Evolutionary conservation across 2,113 vertebrate genomes (phyloP).

Genomic region (Nothoprocta perdicaria): DNA sequence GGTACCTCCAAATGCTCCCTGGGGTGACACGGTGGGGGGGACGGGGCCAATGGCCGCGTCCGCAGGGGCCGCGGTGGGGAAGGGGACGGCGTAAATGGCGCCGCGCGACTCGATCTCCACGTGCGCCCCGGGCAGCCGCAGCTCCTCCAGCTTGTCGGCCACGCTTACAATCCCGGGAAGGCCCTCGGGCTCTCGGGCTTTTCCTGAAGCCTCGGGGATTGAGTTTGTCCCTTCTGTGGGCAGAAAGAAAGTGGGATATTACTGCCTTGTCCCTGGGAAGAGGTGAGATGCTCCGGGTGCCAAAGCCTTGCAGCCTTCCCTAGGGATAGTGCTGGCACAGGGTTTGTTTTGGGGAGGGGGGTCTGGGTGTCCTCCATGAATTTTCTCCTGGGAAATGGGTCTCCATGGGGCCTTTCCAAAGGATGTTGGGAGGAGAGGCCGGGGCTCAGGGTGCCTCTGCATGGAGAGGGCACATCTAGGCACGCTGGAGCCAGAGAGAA

Average conservation of each 20-base stretch:
- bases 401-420: neutral
- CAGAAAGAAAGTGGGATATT: constrained; percentile 70
- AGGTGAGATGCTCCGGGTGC: neutral
- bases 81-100: constrained; percentile 80
- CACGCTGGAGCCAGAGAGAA: neutral
- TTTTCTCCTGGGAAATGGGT: neutral
- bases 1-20: neutral
- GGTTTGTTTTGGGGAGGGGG: neutral
- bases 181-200: constrained; percentile 74
- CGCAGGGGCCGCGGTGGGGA: constrained; percentile 61
- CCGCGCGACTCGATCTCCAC: constrained; percentile 82
- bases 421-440: too few relatives aligned
- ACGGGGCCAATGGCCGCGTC: neutral
- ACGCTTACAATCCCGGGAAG: constrained; percentile 81
- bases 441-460: too few relatives aligned
- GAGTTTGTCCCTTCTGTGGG: constrained; percentile 71
- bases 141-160: constrained; percentile 81
- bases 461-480: neutral
- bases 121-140: constrained; percentile 67
- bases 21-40: too few relatives aligned
- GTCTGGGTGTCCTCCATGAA: neutral
- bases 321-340: neutral
- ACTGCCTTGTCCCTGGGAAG: neutral
- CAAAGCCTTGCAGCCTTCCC: neutral
- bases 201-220: constrained; percentile 73